Evolutionary conservation across 2,113 vertebrate species (phyloP).

Genomic region (Malurus elegans): DNA sequence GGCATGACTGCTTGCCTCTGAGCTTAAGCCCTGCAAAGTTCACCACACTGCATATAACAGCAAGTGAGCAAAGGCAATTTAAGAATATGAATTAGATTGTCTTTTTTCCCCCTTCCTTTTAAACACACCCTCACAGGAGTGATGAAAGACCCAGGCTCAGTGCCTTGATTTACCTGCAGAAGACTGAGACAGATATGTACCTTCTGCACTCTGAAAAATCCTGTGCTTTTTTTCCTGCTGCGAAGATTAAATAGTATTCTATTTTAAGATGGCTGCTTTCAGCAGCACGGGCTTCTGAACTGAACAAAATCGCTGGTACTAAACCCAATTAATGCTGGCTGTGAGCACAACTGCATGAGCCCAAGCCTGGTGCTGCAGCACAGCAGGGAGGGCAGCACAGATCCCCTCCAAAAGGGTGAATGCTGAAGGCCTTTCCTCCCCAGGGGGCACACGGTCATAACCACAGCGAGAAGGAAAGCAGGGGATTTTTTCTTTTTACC

Average conservation of each 20-base stretch:
- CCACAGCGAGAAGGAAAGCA: not conserved
- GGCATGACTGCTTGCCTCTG: not conserved
- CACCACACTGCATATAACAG: not conserved
- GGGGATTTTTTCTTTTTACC: not conserved
- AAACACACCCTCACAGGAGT: not conserved
- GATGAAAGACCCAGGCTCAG: not conserved
- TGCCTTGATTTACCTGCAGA: not conserved
- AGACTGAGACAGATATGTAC: not conserved
- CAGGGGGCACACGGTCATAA: not conserved
- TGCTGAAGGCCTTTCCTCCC: not conserved
- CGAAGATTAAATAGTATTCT: conserved; percentile 10
- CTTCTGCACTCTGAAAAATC: not conserved
- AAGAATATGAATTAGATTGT: not conserved
- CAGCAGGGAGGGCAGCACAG: not conserved
- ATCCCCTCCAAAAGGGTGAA: not conserved
- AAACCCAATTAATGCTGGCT: not conserved
- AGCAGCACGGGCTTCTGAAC: not conserved
- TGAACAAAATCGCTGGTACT: not conserved
- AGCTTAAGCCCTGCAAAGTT: not conserved
- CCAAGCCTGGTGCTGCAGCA: not conserved
- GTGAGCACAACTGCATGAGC: not conserved
- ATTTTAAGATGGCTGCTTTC: not conserved
- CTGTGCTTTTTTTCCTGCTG: not conserved
- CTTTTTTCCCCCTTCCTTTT: not conserved
- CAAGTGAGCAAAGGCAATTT: not conserved